Percentiles rank a stretch among this genome's conserved stretches.
phyloP scores from a whole-genome alignment of 2,113 vertebrate genomes.

The Perognathus longimembris region DNA sequence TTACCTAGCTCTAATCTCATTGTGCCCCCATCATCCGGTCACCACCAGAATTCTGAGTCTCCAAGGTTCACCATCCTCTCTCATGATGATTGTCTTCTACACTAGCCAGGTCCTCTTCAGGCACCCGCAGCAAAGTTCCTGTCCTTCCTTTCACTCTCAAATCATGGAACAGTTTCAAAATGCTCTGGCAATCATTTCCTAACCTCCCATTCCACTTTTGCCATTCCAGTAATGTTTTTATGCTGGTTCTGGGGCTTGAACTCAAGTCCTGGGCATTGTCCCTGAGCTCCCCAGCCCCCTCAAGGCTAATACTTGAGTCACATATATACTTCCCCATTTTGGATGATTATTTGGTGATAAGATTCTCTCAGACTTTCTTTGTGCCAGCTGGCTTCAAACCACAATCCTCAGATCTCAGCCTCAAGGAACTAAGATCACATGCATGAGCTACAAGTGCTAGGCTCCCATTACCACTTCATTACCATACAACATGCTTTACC shows the following conservation, averaged over 20 bases:
- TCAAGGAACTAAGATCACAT: too few relatives aligned
- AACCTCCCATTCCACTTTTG: not conserved
- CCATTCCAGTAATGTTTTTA: not conserved
- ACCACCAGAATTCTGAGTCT: not conserved
- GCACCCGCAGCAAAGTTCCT: not conserved
- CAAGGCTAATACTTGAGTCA: too few relatives aligned
- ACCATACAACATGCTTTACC: not conserved
- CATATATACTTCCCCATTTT: too few relatives aligned
- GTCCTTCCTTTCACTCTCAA: not conserved
- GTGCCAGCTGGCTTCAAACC: too few relatives aligned
- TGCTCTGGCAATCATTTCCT: not conserved
- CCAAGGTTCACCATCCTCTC: not conserved
- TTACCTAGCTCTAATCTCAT: not conserved
- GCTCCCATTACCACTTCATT: not conserved
- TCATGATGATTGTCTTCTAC: not conserved
- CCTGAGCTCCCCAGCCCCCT: too few relatives aligned
- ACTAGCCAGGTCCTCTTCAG: not conserved
- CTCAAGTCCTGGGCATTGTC: too few relatives aligned
- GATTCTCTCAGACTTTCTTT: too few relatives aligned
- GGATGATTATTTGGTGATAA: too few relatives aligned
- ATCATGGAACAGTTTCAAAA: not conserved
- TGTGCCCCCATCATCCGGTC: not conserved
- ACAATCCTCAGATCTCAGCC: too few relatives aligned
- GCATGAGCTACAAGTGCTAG: too few relatives aligned
- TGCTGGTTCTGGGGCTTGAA: too few relatives aligned